phyloP scores from a whole-genome alignment of 2,113 vertebrate species.

The Phrynocephalus versicolor region DNA sequence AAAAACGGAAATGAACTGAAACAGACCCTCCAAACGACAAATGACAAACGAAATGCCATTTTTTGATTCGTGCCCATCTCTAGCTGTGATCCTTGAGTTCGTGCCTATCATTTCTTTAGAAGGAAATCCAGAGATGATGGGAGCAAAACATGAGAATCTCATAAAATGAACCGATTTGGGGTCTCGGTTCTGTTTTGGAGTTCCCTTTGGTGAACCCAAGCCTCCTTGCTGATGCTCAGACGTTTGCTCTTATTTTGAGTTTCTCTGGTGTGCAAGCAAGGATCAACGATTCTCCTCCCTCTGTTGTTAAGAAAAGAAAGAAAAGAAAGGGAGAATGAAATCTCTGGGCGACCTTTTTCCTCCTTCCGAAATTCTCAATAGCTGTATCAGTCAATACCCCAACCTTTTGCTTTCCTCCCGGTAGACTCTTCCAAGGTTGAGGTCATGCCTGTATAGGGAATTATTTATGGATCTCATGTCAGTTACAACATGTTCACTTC shows the following conservation, averaged over 20 bases:
- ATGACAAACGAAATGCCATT: too few relatives aligned
- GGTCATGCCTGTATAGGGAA: constrained; percentile 14
- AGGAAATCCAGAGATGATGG: neutral
- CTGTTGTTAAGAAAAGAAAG: neutral
- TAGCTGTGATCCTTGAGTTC: neutral
- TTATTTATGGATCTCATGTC: constrained; percentile 54
- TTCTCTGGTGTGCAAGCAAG: neutral
- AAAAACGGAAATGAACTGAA: too few relatives aligned
- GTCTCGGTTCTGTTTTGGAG: neutral
- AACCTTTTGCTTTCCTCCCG: neutral
- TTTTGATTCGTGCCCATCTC: too few relatives aligned
- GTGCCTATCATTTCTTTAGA: too few relatives aligned
- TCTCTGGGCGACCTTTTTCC: neutral
- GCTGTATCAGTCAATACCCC: constrained; percentile 50
- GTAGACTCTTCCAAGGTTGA: constrained; percentile 4
- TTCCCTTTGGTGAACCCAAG: neutral
- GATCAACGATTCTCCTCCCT: neutral
- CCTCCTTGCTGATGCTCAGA: accelerated
- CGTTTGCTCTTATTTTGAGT: accelerated
- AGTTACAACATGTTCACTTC: constrained; percentile 29
- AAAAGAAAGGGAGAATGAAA: neutral
- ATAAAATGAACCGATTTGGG: neutral
- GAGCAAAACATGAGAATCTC: neutral
- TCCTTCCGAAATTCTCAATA: constrained; percentile 26
- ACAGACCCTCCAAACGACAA: too few relatives aligned